Evolutionary conservation across 1,140 invertebrate genomes (phyloP).

Genomic region (Heterodera schachtii): DNA sequence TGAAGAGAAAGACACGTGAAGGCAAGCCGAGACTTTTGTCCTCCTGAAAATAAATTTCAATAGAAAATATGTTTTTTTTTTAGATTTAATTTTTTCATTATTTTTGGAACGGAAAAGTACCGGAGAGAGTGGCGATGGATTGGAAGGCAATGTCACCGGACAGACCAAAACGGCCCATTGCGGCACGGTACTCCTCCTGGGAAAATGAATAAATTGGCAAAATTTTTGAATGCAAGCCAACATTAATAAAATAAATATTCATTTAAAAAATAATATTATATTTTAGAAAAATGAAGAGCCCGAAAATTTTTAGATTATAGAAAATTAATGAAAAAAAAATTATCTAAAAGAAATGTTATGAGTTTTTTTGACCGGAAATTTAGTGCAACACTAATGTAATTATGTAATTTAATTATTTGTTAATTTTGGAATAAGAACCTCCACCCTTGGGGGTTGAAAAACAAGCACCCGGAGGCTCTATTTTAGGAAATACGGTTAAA

Average conservation of each 20-base stretch:
- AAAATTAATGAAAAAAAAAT: constrained; percentile 22
- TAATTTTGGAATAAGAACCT: no score
- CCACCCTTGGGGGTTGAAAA: no score
- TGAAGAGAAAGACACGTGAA: constrained; percentile 51
- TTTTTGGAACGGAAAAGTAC: not conserved
- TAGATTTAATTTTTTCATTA: not conserved
- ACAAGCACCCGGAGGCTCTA: no score
- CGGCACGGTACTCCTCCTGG: constrained; percentile 87
- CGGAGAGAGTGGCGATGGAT: constrained; percentile 51
- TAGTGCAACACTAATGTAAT: no score
- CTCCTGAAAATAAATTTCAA: constrained; percentile 75
- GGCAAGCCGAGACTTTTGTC: constrained; percentile 72
- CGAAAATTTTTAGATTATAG: constrained; percentile 36
- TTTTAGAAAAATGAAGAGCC: not conserved
- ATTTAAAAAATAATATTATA: constrained; percentile 19
- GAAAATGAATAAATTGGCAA: not conserved
- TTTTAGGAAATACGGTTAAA: no score
- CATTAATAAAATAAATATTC: constrained; percentile 5
- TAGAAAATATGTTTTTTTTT: no score
- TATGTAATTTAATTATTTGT: no score
- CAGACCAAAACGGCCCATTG: constrained; percentile 92
- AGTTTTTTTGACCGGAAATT: no score
- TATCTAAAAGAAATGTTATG: not conserved
- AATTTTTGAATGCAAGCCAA: no score
- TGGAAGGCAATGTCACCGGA: constrained; percentile 76